phyloP scores from a whole-genome alignment of 2,113 vertebrate genomes.

The Rhinolophus ferrumequinum region DNA sequence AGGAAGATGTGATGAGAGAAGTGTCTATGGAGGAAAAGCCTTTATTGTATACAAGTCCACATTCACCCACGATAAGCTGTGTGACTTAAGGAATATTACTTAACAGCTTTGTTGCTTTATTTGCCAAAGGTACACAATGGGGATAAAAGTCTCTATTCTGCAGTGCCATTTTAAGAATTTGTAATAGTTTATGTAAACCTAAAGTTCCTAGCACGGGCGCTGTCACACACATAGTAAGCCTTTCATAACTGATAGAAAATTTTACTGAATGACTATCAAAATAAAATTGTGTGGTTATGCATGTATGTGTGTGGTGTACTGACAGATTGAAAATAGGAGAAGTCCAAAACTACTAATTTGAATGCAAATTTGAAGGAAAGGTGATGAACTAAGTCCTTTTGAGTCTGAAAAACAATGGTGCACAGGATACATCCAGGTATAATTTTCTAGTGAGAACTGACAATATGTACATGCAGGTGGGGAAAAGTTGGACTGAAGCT shows the following conservation, averaged over 20 bases:
- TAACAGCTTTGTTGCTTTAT: neutral
- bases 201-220: neutral
- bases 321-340: neutral
- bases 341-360: neutral
- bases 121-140: neutral
- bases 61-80: neutral
- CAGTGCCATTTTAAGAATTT: neutral
- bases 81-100: neutral
- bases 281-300: neutral
- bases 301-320: neutral
- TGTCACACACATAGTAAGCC: neutral
- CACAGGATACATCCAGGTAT: neutral
- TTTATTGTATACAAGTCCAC: neutral
- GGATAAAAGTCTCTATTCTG: neutral
- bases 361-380: conserved; percentile 12
- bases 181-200: neutral
- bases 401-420: neutral
- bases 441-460: neutral
- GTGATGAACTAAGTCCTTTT: neutral
- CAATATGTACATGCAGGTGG: neutral
- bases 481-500: neutral
- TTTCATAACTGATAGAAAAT: conserved; percentile 23
- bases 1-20: neutral
- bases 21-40: rapidly evolving
- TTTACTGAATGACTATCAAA: neutral